phyloP scores from a whole-genome alignment of 2,888 invertebrate genomes.

The Cantharis rustica region DNA sequence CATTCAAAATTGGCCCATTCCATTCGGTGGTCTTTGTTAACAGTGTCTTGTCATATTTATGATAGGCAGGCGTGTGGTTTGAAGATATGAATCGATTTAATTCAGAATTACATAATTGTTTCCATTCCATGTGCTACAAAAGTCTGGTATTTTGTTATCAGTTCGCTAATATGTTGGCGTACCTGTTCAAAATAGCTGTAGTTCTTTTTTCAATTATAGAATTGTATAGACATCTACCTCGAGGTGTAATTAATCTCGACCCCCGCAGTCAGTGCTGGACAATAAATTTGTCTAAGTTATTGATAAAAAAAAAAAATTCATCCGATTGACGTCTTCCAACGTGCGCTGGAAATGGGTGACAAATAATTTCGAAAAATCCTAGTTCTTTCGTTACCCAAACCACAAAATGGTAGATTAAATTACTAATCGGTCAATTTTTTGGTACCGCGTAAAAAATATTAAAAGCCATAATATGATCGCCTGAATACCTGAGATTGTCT shows the following conservation, averaged over 20 bases:
- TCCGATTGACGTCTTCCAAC: neutral
- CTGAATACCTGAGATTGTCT: neutral
- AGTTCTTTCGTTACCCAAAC: neutral
- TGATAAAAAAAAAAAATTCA: neutral
- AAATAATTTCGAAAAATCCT: neutral
- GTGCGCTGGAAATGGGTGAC: neutral
- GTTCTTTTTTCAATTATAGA: neutral
- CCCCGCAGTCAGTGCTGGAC: neutral
- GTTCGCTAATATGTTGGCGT: neutral
- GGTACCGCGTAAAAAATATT: neutral
- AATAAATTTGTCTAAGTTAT: neutral
- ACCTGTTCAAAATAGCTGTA: neutral
- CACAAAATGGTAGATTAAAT: neutral
- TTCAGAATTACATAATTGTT: neutral
- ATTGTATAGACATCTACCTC: neutral
- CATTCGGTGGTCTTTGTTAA: neutral
- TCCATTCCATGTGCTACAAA: neutral
- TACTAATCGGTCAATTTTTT: neutral
- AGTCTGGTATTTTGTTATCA: neutral
- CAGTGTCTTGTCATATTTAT: neutral
- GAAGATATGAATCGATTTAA: neutral
- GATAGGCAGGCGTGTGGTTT: neutral
- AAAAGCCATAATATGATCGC: neutral
- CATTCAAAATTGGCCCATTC: neutral
- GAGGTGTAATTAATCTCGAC: neutral